A percentile compares a stretch with the other conserved stretches of the same genome.
Evolutionary conservation across 2,888 invertebrate genomes (phyloP).

Genomic region (Caenorhabditis plicata): DNA sequence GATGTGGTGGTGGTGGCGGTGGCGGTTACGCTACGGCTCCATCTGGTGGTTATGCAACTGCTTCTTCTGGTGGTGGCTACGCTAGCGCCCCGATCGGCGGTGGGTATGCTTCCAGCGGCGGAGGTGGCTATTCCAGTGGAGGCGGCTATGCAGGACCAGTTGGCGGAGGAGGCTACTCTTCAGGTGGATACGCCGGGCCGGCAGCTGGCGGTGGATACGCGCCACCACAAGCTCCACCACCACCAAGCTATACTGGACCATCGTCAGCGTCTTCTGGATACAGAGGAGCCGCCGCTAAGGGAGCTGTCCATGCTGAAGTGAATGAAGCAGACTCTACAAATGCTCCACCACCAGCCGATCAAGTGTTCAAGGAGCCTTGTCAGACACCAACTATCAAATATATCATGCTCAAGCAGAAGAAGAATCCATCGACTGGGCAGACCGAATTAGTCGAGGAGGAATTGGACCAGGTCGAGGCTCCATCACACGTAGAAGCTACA

Average conservation of each 20-base stretch:
- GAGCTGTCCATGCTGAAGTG: slow-evolving; percentile 27
- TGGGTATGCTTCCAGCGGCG: slow-evolving; percentile 10
- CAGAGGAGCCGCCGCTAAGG: slow-evolving; percentile 24
- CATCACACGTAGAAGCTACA: slow-evolving; percentile 31
- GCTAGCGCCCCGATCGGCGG: slow-evolving; percentile 4
- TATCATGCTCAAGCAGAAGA: slow-evolving; percentile 30
- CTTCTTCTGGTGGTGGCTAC: slow-evolving; percentile 12
- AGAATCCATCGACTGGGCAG: slow-evolving; percentile 16
- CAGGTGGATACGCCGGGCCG: slow-evolving; percentile 3
- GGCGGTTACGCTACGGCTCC: slow-evolving; percentile 6
- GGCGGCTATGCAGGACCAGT: slow-evolving; percentile 12
- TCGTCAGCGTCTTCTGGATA: too few species aligned
- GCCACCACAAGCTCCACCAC: background rate
- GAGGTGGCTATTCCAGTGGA: slow-evolving; percentile 8
- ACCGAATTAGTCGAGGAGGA: slow-evolving; percentile 37
- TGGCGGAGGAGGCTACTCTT: slow-evolving; percentile 3
- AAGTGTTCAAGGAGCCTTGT: slow-evolving; percentile 31
- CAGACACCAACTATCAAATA: slow-evolving; percentile 25
- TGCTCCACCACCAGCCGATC: slow-evolving; percentile 15
- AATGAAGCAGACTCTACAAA: slow-evolving; percentile 19
- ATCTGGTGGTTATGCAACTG: slow-evolving; percentile 12
- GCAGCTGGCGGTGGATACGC: slow-evolving; percentile 1
- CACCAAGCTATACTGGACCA: background rate
- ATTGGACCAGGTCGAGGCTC: slow-evolving; percentile 30
- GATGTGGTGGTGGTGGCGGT: slow-evolving; percentile 10